These are phyloP conservation scores for Rhabdornis inornatus DNA, from an alignment of 2,113 vertebrate species.

Conservation along the genomic window DNA sequence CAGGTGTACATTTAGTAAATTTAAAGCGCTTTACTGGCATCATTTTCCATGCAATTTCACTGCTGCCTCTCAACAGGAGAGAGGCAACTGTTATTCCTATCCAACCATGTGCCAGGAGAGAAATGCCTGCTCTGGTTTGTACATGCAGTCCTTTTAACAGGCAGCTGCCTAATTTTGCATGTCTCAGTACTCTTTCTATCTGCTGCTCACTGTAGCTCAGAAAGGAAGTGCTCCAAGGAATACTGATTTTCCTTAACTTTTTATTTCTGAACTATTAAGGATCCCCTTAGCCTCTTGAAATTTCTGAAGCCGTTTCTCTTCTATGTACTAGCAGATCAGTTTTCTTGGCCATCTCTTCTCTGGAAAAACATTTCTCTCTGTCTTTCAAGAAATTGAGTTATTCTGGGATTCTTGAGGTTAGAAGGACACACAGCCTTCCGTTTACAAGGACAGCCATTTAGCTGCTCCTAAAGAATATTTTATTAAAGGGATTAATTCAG, in stretches of 20 bases:
- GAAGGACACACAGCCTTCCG: neutral
- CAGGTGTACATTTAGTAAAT: neutral
- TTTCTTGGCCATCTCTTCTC: neutral
- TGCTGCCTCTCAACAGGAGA: neutral
- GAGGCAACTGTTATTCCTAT: neutral
- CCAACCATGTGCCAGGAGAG: neutral
- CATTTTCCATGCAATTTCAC: neutral
- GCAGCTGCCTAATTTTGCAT: neutral
- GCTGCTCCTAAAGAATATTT: neutral
- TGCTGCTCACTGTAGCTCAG: neutral
- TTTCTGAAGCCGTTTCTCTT: neutral
- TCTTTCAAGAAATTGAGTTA: neutral
- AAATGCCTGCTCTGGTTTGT: neutral
- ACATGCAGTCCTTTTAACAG: neutral
- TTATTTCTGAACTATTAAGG: neutral
- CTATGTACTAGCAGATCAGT: neutral
- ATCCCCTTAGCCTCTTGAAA: neutral
- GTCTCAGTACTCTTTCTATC: neutral
- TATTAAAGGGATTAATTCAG: neutral
- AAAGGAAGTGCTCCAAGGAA: neutral
- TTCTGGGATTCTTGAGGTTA: neutral
- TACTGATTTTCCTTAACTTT: neutral
- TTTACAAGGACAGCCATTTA: neutral
- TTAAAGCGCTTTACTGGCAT: neutral
- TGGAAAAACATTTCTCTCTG: neutral